A percentile compares a stretch with the other conserved stretches of the same genome.
phyloP scores from a whole-genome alignment of 2,797 vertebrate genomes.

The Ctenosaura bakeri region DNA sequence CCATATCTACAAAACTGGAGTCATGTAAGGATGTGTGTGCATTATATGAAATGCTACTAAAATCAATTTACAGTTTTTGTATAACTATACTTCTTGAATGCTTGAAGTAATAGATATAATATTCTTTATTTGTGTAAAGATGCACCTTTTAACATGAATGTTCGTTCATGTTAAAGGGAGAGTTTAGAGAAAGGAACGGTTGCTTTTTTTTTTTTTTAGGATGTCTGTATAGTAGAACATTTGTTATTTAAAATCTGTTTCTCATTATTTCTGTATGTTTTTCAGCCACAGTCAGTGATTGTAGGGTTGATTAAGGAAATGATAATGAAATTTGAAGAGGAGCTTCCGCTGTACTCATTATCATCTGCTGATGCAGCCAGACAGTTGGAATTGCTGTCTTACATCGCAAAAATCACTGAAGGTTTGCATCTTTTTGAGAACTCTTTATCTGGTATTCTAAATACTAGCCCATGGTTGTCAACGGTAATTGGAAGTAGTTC shows the following conservation, averaged over 20 bases:
- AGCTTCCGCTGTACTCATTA: conserved; percentile 89
- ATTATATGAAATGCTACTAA: not conserved
- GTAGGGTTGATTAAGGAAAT: conserved; percentile 90
- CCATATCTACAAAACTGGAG: conserved; percentile 94
- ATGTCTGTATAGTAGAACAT: not conserved
- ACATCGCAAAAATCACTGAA: conserved; percentile 88
- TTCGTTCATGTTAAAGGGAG: not conserved
- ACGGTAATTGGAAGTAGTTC: not conserved
- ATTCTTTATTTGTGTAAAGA: not conserved
- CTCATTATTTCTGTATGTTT: conserved; percentile 57
- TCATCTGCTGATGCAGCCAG: conserved; percentile 79
- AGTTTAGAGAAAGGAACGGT: not conserved
- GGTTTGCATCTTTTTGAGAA: conserved; percentile 77
- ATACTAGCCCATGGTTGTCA: not conserved
- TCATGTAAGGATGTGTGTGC: conserved; percentile 83
- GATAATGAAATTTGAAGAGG: conserved; percentile 92
- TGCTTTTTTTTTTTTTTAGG: not conserved
- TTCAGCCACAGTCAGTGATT: conserved; percentile 91
- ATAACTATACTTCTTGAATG: not conserved
- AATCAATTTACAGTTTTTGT: no score
- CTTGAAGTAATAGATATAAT: not conserved
- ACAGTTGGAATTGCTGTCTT: conserved; percentile 88
- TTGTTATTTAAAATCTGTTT: not conserved
- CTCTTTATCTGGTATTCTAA: not conserved
- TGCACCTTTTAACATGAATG: not conserved